Evolutionary conservation across 1,140 invertebrate species (phyloP).

Genomic region (Onthophagus taurus): DNA sequence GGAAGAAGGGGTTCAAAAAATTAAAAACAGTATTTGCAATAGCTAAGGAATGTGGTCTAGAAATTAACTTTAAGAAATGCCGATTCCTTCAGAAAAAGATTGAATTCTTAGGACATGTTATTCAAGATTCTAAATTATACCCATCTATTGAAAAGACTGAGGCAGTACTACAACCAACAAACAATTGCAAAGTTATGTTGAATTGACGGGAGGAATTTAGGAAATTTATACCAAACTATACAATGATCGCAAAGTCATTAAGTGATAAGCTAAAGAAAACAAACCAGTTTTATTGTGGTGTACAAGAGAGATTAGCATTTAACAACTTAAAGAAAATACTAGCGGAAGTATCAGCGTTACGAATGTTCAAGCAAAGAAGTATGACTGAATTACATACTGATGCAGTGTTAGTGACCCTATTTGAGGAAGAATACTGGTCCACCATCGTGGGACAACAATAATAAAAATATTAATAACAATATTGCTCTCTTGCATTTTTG

Average conservation of each 20-base stretch:
- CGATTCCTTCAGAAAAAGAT: background rate
- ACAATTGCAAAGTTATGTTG: conserved; percentile 26
- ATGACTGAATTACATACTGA: conserved; percentile 27
- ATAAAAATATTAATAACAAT: no score
- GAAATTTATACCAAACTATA: conserved; percentile 27
- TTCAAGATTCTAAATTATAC: background rate
- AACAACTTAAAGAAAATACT: conserved; percentile 15
- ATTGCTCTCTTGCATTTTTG: no score
- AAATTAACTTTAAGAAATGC: conserved; percentile 6
- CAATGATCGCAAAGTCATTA: conserved; percentile 27
- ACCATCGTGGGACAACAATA: no score
- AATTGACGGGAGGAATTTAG: conserved; percentile 32
- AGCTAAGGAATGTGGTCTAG: background rate
- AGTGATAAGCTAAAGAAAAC: conserved; percentile 18
- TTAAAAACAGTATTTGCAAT: background rate
- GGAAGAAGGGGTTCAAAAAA: background rate
- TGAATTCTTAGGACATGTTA: conserved; percentile 3
- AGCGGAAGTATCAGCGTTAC: conserved; percentile 28
- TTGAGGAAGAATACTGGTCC: no score
- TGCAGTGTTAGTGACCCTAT: no score
- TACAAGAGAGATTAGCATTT: conserved; percentile 17
- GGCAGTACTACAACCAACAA: background rate
- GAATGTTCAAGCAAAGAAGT: conserved; percentile 26
- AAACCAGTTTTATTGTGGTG: conserved; percentile 11
- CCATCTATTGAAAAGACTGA: background rate